A percentile compares a stretch with the other conserved stretches of the same genome.
Evolutionary conservation across 2,113 vertebrate species (phyloP).

Genomic region (Nothobranchius kuhntae): DNA sequence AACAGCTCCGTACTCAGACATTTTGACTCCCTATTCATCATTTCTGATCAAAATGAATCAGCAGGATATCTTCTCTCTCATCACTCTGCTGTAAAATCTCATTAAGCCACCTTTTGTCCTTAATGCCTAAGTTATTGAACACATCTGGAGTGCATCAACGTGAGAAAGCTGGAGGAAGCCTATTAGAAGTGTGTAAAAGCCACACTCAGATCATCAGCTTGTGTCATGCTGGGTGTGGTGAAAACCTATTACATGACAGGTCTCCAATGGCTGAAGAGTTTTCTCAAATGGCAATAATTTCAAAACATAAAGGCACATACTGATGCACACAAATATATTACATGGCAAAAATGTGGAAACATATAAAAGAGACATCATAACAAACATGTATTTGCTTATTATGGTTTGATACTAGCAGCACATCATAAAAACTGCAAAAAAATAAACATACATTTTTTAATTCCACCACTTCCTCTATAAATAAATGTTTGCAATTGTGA

Average conservation of each 20-base stretch:
- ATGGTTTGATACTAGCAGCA: too few relatives aligned
- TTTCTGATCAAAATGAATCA: neutral
- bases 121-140: constrained; percentile 41
- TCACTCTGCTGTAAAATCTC: constrained; percentile 18
- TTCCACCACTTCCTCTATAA: too few relatives aligned
- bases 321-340: constrained; percentile 18
- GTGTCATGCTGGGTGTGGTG: constrained; percentile 50
- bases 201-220: constrained; percentile 43
- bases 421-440: too few relatives aligned
- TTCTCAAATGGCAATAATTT: constrained; percentile 3
- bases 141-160: constrained; percentile 66
- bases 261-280: constrained; percentile 8
- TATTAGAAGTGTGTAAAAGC: constrained; percentile 43
- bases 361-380: too few relatives aligned
- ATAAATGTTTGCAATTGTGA: too few relatives aligned
- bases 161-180: constrained; percentile 15
- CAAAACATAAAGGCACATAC: neutral
- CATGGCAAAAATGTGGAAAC: neutral
- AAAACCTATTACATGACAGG: constrained; percentile 39
- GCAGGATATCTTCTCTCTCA: constrained; percentile 3
- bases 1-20: constrained; percentile 39
- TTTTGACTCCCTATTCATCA: neutral
- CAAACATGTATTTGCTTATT: too few relatives aligned
- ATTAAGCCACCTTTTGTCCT: constrained; percentile 12
- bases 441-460: too few relatives aligned